Percentiles rank a stretch among this genome's conserved stretches.
Evolutionary conservation across 2,797 vertebrate genomes (phyloP).

Genomic region (Rhabdophis nuchalis): DNA sequence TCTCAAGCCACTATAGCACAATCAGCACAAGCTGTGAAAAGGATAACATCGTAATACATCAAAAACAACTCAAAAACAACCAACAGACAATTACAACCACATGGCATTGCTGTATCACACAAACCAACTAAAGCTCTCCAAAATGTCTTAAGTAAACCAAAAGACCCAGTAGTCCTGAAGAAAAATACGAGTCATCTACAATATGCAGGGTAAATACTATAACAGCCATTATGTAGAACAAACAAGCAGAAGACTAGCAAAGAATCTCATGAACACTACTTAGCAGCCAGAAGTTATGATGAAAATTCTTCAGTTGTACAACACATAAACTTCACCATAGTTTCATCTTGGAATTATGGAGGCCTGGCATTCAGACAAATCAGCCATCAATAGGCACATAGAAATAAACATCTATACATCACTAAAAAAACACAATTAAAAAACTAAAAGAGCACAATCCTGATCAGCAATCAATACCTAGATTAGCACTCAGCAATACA

Average conservation of each 20-base stretch:
- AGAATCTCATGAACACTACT: neutral
- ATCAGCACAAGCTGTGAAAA: neutral
- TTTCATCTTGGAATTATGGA: neutral
- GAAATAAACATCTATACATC: neutral
- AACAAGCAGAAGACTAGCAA: neutral
- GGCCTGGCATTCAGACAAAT: neutral
- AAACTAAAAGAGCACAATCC: neutral
- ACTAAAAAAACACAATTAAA: neutral
- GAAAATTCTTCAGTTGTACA: neutral
- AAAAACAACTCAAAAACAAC: neutral
- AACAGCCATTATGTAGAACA: neutral
- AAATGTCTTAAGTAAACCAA: neutral
- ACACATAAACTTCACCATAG: neutral
- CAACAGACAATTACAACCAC: neutral
- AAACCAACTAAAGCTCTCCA: neutral
- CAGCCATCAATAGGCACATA: neutral
- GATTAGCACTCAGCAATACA: neutral
- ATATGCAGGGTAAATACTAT: neutral
- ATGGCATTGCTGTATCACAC: neutral
- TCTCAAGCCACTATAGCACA: neutral
- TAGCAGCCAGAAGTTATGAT: neutral
- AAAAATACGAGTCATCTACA: neutral
- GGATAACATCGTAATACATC: neutral
- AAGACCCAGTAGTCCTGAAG: neutral
- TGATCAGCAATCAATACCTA: neutral